Evolutionary conservation across 1,140 invertebrate species (phyloP), one percentile per base, ranked within the genome.

Genomic region (Zaprionus nigranus): DNA sequence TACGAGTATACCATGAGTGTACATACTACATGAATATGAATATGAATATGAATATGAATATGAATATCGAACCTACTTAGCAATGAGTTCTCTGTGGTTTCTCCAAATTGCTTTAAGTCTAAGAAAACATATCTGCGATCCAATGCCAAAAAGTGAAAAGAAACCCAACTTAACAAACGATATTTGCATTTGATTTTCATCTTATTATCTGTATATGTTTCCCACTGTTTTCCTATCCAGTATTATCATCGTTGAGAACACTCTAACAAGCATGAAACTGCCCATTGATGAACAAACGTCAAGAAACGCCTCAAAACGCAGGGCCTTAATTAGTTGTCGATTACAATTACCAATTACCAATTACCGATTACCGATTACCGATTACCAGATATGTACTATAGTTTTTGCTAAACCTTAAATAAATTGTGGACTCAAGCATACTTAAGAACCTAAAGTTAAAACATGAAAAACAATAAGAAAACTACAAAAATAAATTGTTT

Each of bases 381-480:
- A 43, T 20, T 66, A 56, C 36, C 43, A 63, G 46, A 67, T 51
- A 56, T 56, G 43, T 36, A 68, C 17, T 74, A 67, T 74, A 73
- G 51, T 65, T 74, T 75, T 77, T 79, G 80, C 80, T 83, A 78
- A 79, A 67, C 79, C 68, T 69, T 54, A 60, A 69, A 75, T 26
- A 58, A 81, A 78, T 67, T 79, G 76, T 87, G 80, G 83, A 88
- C 80, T 83, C 69, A 83, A 86, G 57, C 64, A 61, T 83, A 75
- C 68, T 80, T 75, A 88, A 78, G 81, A 87, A 73, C 46, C 74
- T 78, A 77, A 51, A 51, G 46, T 51, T 51, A 40, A 40, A 40
- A 40, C 38, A 34, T 34, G 9, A 17, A 38, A 46, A 51, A 24
- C 43, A 57, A 60, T 70, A 78, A 72, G 75, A 81, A 77, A n/a